phyloP scores from a whole-genome alignment of 2,888 invertebrate genomes.

The Patella pellucida region DNA sequence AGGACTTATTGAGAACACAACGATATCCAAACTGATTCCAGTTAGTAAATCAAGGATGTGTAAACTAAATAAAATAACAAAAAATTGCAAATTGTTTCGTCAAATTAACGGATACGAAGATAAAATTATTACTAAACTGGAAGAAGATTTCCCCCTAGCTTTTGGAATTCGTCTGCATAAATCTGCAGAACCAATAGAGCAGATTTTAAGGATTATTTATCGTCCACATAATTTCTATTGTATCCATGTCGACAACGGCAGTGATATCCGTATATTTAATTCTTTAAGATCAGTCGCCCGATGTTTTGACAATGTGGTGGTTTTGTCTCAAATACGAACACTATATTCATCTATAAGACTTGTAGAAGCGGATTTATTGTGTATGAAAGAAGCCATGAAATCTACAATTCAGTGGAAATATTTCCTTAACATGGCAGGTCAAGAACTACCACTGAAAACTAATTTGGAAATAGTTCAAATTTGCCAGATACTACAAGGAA shows the following conservation, averaged over 20 bases:
- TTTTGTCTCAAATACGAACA: constrained; percentile 43
- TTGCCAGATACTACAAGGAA: constrained; percentile 62
- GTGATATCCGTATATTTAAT: too few relatives aligned
- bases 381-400: constrained; percentile 38
- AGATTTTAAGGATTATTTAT: constrained; percentile 63
- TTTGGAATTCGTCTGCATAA: constrained; percentile 56
- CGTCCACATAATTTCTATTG: constrained; percentile 66
- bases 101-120: constrained; percentile 38
- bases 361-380: constrained; percentile 46
- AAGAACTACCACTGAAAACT: constrained; percentile 66
- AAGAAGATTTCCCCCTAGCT: constrained; percentile 56
- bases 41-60: constrained; percentile 13
- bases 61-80: constrained; percentile 23
- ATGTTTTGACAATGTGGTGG: constrained; percentile 58
- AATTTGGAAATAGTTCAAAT: constrained; percentile 66
- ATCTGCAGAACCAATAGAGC: constrained; percentile 48
- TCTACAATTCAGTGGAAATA: constrained; percentile 62
- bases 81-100: constrained; percentile 34
- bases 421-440: constrained; percentile 67
- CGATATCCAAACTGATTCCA: too few relatives aligned
- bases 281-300: constrained; percentile 37
- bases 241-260: constrained; percentile 59
- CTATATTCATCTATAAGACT: constrained; percentile 43
- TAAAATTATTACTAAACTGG: constrained; percentile 36
- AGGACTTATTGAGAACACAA: neutral